phyloP scores from a whole-genome alignment of 1,140 invertebrate genomes.

The Ridgeia piscesae region DNA sequence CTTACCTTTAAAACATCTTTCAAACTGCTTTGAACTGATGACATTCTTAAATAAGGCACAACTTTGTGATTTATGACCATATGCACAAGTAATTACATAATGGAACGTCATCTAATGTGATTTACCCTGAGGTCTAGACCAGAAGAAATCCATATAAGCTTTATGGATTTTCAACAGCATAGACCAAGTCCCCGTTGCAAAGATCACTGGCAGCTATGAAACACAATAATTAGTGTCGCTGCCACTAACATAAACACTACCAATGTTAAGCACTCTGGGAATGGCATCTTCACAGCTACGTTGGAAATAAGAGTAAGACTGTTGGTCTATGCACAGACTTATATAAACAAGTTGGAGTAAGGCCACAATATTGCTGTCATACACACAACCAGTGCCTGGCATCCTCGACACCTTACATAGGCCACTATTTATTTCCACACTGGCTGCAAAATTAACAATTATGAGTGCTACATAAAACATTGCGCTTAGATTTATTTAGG shows the following conservation, averaged over 20 bases:
- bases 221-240: neutral
- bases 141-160: neutral
- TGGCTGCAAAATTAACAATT: no score
- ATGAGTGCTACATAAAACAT: no score
- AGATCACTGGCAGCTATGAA: neutral
- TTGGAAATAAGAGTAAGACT: neutral
- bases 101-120: neutral
- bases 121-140: neutral
- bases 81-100: neutral
- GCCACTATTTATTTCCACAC: no score
- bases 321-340: no score
- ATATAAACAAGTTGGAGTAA: no score
- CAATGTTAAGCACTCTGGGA: neutral
- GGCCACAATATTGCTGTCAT: no score
- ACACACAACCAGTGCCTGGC: no score
- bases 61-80: neutral
- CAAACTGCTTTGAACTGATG: neutral
- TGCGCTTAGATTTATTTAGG: no score
- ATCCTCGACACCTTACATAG: no score
- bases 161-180: conserved; percentile 1
- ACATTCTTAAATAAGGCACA: neutral
- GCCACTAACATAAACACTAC: neutral
- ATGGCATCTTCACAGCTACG: neutral
- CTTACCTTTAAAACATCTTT: neutral
- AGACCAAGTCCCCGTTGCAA: neutral